A percentile compares a stretch with the other conserved stretches of the same genome.
These are phyloP conservation scores for Perdita meconis DNA, from an alignment of 2,888 invertebrate species.

Conservation along the genomic window DNA sequence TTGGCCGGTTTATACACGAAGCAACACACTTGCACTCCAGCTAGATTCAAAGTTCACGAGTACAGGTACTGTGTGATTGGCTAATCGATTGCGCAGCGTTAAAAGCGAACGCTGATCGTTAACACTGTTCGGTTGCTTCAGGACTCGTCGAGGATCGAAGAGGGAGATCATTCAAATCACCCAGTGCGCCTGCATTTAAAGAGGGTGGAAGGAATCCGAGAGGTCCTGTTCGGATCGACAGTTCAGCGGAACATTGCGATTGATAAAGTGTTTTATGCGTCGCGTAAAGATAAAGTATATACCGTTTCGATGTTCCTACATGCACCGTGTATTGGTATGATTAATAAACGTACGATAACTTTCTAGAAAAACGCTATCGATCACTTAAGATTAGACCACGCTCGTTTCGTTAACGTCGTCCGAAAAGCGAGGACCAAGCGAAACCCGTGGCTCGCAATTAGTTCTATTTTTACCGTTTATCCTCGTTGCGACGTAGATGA, in stretches of 20 bases:
- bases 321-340: conserved; percentile 57
- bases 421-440: not conserved
- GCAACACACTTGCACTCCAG: conserved; percentile 79
- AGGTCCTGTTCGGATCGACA: not conserved
- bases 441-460: conserved; percentile 15
- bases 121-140: conserved; percentile 52
- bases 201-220: conserved; percentile 12
- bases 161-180: conserved; percentile 82
- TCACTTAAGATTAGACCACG: conserved; percentile 1
- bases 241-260: conserved; percentile 18
- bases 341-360: conserved; percentile 61
- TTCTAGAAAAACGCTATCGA: conserved; percentile 30
- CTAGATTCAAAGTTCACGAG: conserved; percentile 81
- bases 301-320: conserved; percentile 65
- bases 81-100: not conserved
- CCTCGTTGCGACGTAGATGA: not conserved
- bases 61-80: conserved; percentile 68
- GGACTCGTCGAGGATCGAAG: conserved; percentile 79
- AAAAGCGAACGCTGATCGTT: not conserved
- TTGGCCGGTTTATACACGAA: conserved; percentile 77
- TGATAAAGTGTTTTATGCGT: conserved; percentile 19
- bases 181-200: conserved; percentile 81
- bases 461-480: conserved; percentile 6
- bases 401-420: not conserved
- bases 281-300: conserved; percentile 36